Evolutionary conservation across 2,113 vertebrate genomes (phyloP).

Genomic region (Orientallactaga bullata): DNA sequence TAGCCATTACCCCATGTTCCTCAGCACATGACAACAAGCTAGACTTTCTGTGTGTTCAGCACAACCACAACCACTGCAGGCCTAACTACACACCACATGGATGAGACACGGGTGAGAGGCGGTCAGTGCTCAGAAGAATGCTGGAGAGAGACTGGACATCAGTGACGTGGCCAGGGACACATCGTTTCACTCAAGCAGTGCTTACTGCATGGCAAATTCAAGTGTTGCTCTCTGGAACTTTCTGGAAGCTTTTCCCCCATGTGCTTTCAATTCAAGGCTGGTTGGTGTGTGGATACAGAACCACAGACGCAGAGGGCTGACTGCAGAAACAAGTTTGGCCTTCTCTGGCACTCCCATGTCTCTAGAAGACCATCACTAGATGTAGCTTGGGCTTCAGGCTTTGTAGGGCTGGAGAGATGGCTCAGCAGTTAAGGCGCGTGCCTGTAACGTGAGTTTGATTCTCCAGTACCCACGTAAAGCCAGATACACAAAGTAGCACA

Average conservation of each 20-base stretch:
- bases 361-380: background rate
- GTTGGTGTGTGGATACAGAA: background rate
- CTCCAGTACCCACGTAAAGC: too few species aligned
- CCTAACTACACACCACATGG: background rate
- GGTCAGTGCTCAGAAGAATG: too few species aligned
- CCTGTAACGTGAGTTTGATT: too few species aligned
- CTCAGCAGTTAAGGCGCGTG: too few species aligned
- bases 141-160: background rate
- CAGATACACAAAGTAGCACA: too few species aligned
- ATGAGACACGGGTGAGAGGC: background rate
- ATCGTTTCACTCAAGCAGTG: background rate
- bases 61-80: background rate
- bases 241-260: background rate
- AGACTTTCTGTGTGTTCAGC: background rate
- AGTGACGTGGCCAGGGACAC: background rate
- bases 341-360: background rate
- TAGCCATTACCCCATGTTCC: background rate
- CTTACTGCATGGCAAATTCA: background rate
- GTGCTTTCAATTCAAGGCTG: background rate
- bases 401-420: too few species aligned
- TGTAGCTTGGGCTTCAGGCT: background rate
- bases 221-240: background rate
- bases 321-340: background rate
- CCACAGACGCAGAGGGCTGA: background rate
- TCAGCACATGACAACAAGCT: background rate